These are phyloP conservation scores for Centruroides vittatus DNA, from an alignment of 1,140 invertebrate genomes.

Conservation along the genomic window DNA sequence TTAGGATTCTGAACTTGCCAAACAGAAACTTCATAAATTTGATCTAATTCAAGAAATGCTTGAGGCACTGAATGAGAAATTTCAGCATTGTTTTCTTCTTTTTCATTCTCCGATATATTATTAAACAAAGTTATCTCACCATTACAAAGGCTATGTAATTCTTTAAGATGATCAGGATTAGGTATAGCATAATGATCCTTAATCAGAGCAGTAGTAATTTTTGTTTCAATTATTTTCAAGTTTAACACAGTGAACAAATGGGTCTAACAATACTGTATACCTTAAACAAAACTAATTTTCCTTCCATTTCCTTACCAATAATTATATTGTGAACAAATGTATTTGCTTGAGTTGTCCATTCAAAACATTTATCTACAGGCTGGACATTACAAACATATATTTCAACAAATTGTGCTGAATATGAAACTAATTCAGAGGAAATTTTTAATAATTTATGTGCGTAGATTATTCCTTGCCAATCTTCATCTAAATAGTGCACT, in stretches of 20 bases:
- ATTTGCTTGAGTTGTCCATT: slow-evolving; percentile 7
- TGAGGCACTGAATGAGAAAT: not conserved
- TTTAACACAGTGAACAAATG: not conserved
- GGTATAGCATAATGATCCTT: slow-evolving; percentile 1
- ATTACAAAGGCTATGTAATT: not conserved
- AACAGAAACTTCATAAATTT: slow-evolving; percentile 5
- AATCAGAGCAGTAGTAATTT: not conserved
- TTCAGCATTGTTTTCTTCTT: not conserved
- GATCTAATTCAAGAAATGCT: slow-evolving; percentile 7
- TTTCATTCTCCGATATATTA: not conserved
- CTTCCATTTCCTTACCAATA: slow-evolving; percentile 5
- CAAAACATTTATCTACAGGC: not conserved
- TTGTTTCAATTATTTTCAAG: not conserved
- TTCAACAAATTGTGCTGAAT: slow-evolving; percentile 2
- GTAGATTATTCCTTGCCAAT: not conserved
- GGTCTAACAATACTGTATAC: slow-evolving; percentile 7
- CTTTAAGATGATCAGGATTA: slow-evolving; percentile 2
- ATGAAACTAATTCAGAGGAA: not conserved
- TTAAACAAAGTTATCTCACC: slow-evolving; percentile 2
- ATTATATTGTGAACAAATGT: not conserved
- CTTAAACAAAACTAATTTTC: slow-evolving; percentile 12
- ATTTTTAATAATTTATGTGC: not conserved
- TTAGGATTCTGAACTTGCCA: slow-evolving; percentile 6
- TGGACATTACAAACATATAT: slow-evolving; percentile 2
- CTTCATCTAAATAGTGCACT: slow-evolving; percentile 5